A percentile compares a stretch with the other conserved stretches of the same genome.
Conservation (phyloP, 2,888 invertebrate species). For the Synergus laeviventris region DNA sequence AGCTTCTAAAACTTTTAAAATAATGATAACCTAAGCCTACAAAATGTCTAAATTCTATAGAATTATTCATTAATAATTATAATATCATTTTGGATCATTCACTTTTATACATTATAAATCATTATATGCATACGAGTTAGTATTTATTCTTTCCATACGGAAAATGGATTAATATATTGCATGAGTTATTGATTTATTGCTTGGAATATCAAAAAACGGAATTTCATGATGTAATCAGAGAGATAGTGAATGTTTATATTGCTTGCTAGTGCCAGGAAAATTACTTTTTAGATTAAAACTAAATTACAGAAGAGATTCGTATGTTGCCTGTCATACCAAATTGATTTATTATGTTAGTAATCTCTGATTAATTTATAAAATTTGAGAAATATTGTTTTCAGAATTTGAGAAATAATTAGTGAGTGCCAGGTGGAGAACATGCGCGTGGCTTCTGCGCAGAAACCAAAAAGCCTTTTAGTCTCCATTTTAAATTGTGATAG, state of each 20-base stretch:
- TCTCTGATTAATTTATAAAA: neutral
- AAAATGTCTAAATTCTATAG: neutral
- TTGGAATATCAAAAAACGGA: neutral
- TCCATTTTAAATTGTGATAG: slow-evolving; percentile 1
- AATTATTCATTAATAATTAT: neutral
- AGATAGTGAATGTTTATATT: neutral
- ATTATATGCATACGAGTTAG: neutral
- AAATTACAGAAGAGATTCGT: neutral
- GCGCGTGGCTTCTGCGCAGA: slow-evolving; percentile 19
- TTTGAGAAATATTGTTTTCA: neutral
- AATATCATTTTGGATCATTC: neutral
- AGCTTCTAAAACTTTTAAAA: neutral
- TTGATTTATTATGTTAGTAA: neutral
- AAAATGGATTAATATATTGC: neutral
- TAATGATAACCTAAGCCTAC: neutral
- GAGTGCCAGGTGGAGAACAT: neutral
- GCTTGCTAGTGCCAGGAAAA: neutral
- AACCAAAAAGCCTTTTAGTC: slow-evolving; percentile 21
- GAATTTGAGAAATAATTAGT: neutral
- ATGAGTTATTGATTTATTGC: neutral
- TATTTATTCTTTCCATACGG: slow-evolving; percentile 13
- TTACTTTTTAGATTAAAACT: neutral
- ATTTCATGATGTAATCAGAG: neutral
- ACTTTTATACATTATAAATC: neutral
- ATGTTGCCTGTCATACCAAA: neutral